Percentiles rank a stretch among this genome's conserved stretches.
phyloP scores from a whole-genome alignment of 2,113 vertebrate species.

The Phocoena phocoena region DNA sequence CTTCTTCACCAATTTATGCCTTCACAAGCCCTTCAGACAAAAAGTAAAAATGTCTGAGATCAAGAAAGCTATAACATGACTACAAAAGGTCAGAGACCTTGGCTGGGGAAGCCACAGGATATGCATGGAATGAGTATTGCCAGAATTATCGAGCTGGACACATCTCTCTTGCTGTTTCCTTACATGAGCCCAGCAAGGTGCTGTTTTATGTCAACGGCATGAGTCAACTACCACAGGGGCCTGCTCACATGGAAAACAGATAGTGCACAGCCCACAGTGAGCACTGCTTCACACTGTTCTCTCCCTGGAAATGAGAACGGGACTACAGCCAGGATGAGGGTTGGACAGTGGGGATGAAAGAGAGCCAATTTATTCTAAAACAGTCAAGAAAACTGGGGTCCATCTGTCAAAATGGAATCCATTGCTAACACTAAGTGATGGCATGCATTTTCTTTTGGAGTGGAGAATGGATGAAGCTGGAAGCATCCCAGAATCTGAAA shows the following conservation, averaged over 20 bases:
- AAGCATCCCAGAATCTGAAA: not conserved
- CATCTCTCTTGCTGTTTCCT: constrained; percentile 58
- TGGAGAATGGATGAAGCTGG: not conserved
- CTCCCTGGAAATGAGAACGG: constrained; percentile 53
- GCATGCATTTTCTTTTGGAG: not conserved
- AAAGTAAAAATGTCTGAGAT: constrained; percentile 15
- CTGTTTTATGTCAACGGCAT: constrained; percentile 61
- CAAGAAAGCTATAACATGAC: constrained; percentile 69
- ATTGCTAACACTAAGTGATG: not conserved
- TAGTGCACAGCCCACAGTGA: not conserved
- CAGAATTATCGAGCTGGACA: constrained; percentile 44
- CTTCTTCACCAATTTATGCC: constrained; percentile 21
- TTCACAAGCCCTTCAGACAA: constrained; percentile 50
- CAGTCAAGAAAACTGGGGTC: constrained; percentile 41
- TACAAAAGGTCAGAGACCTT: constrained; percentile 69
- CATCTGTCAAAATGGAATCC: constrained; percentile 36
- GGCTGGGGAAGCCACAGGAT: not conserved
- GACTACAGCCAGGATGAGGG: constrained; percentile 9
- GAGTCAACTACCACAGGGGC: constrained; percentile 67
- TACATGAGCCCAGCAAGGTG: constrained; percentile 51
- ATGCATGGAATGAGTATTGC: not conserved
- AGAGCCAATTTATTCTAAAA: not conserved
- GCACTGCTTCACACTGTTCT: constrained; percentile 44
- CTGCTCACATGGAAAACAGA: constrained; percentile 70
- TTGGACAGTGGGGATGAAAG: not conserved